These are phyloP conservation scores for Piprites chloris DNA, from an alignment of 2,113 vertebrate species.

Conservation along the genomic window DNA sequence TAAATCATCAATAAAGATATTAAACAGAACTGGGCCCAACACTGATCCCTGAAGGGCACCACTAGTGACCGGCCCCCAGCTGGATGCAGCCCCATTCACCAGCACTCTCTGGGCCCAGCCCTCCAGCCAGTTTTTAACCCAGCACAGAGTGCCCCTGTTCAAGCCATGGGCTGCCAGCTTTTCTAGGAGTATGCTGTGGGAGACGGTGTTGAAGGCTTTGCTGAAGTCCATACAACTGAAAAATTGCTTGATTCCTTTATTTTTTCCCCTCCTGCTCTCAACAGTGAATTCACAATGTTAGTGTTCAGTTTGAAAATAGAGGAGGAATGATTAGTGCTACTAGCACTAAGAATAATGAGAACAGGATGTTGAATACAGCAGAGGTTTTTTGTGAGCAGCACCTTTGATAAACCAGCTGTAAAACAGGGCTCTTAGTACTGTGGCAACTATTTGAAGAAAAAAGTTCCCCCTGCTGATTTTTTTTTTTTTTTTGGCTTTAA, in stretches of 20 bases:
- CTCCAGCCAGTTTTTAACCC: too few species aligned
- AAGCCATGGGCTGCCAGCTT: too few species aligned
- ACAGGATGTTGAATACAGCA: neutral
- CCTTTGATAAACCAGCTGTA: neutral
- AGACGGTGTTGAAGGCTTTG: too few species aligned
- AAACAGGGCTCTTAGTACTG: neutral
- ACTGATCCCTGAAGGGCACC: too few species aligned
- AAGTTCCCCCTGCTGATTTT: neutral
- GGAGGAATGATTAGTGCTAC: neutral
- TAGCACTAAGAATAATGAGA: neutral
- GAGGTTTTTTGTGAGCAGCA: neutral
- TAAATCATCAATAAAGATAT: too few species aligned
- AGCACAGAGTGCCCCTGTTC: too few species aligned
- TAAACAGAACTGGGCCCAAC: too few species aligned
- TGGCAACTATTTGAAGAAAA: neutral
- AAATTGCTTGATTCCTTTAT: neutral
- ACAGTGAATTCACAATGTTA: neutral
- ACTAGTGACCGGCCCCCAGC: too few species aligned
- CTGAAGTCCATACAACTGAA: neutral
- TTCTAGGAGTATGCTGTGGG: too few species aligned
- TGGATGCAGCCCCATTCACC: too few species aligned
- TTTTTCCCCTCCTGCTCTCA: neutral
- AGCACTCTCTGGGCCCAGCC: too few species aligned
- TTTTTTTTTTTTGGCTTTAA: slow-evolving; percentile 26
- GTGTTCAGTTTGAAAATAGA: neutral